Base-by-base conservation (phyloP, 2,797 vertebrate species). In the Rhyacichthys aspro region DNA sequence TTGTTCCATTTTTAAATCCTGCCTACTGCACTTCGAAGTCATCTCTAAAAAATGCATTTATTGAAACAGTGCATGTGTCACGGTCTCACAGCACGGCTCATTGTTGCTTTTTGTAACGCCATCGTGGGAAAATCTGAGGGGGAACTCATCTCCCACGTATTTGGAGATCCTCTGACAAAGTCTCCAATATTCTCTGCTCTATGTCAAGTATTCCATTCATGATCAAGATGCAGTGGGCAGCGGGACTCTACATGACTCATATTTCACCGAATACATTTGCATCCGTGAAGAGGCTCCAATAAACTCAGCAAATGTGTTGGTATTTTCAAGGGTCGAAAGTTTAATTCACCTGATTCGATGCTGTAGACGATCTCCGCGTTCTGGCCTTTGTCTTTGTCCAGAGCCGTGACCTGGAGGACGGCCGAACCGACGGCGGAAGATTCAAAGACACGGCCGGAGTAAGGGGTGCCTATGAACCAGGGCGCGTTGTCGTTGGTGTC, bases 401-500 rank as follows among this genome's bases (percentile, higher is more conserved):
- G 86, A 11, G 97, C 97, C 5, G 95, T 94, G 74, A 99, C 91
- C 81, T 98, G 96, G 19, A 99, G 87, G 1, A 98, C 95, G 0
- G 93, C 94, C 0, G 98, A 95, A 68, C 96, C 97, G 0, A 95
- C 10, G 0, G 96, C 94, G 2, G 97, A 95, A 0, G 98, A 98
- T 55, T 99, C 98, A 14, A 94, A 97, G 0, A 95, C 96, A 1
- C 92, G 93, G 0, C 94, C 94, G 11, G 91, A 86, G 2, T 96
- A 97, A 3, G 95, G 93, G 5, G 93, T 83, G 59, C 94, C 95
- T 9, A 95, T 95, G 74, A 99, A 99, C 95, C 95, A 97, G 0
- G 98, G 98, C 0, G 94, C 91, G 0, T 99, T 98, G 88, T 99
- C 98, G 3, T 99, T 99, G 0, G 94, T 92, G 85, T 99, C 98